Conservation (phyloP, 2,113 vertebrate genomes). For the Plectropomus leopardus region DNA sequence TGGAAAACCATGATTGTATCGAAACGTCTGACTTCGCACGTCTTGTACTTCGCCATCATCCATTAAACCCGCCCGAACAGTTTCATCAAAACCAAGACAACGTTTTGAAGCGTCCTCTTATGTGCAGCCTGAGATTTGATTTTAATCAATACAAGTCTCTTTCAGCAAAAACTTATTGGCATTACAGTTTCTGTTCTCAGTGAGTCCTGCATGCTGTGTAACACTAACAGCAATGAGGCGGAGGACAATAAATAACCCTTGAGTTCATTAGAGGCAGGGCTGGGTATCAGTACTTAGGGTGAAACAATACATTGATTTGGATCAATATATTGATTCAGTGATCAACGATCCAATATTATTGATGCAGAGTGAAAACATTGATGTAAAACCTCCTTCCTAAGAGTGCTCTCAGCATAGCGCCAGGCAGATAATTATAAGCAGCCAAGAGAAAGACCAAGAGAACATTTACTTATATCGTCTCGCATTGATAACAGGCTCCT, state of each 20-base stretch:
- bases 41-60: not conserved
- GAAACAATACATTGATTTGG: too few relatives aligned
- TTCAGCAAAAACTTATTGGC: not conserved
- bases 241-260: conserved; percentile 16
- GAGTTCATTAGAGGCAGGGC: not conserved
- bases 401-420: too few relatives aligned
- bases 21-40: not conserved
- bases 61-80: not conserved
- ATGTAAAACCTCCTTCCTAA: too few relatives aligned
- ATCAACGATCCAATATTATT: too few relatives aligned
- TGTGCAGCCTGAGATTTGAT: not conserved
- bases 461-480: too few relatives aligned
- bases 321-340: too few relatives aligned
- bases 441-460: too few relatives aligned
- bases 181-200: not conserved
- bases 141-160: not conserved
- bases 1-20: not conserved
- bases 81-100: not conserved
- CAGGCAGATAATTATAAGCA: too few relatives aligned
- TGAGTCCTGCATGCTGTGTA: not conserved
- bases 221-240: not conserved
- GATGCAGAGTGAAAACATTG: too few relatives aligned
- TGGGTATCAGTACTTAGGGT: too few relatives aligned
- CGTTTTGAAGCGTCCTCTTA: not conserved
- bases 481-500: too few relatives aligned